These are phyloP conservation scores for Agrenia bidenticulata DNA, from an alignment of 2,888 invertebrate species.

Conservation along the genomic window DNA sequence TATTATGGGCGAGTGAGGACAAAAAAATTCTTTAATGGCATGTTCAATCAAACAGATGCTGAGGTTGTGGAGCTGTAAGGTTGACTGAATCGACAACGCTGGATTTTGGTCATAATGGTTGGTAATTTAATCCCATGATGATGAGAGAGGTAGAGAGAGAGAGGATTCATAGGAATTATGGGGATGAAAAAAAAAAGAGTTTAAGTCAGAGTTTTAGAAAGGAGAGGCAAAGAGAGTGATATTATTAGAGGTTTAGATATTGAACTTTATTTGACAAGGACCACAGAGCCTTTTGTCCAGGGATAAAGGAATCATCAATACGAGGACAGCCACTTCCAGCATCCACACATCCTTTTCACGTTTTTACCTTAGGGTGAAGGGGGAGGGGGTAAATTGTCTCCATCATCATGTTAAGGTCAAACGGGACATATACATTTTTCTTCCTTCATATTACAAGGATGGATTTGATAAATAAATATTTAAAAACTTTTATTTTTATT, in stretches of 20 bases:
- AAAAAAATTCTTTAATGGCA: conserved; percentile 17
- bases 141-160: conserved; percentile 19
- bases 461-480: conserved; percentile 4
- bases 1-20: conserved; percentile 3
- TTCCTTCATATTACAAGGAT: not conserved
- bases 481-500: not conserved
- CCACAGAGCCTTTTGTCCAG: conserved; percentile 17
- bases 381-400: conserved; percentile 12
- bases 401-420: conserved; percentile 9
- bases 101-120: conserved; percentile 13
- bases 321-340: conserved; percentile 6
- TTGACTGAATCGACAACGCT: conserved; percentile 6
- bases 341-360: not conserved
- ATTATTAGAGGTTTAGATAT: conserved; percentile 20
- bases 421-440: not conserved
- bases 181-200: conserved; percentile 17
- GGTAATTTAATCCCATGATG: conserved; percentile 24
- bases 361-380: not conserved
- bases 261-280: conserved; percentile 22
- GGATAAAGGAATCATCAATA: conserved; percentile 15
- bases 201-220: conserved; percentile 15
- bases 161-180: conserved; percentile 2
- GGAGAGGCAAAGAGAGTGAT: conserved; percentile 5
- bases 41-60: conserved; percentile 24
- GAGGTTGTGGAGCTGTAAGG: not conserved